These are phyloP conservation scores for Tamias sibiricus DNA, from an alignment of 2,113 vertebrate genomes.

Conservation along the genomic window DNA sequence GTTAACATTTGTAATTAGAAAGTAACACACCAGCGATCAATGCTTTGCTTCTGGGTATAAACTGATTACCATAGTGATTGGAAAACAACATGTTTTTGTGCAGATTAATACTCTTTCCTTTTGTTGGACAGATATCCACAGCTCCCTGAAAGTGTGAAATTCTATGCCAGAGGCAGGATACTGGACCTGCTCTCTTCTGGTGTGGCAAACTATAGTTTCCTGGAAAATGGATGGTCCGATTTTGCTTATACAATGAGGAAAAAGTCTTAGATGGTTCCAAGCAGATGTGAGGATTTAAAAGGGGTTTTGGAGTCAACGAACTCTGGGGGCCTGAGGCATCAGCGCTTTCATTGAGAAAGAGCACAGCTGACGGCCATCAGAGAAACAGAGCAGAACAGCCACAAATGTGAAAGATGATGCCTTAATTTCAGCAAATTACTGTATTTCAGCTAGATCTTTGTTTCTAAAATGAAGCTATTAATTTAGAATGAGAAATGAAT, in stretches of 20 bases:
- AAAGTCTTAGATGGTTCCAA: constrained; percentile 48
- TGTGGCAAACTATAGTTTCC: constrained; percentile 49
- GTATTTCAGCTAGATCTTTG: constrained; percentile 72
- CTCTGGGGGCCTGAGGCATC: constrained; percentile 28
- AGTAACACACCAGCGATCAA: background rate
- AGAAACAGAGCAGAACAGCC: constrained; percentile 54
- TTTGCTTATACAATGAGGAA: background rate
- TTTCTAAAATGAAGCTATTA: constrained; percentile 77
- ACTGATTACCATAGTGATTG: background rate
- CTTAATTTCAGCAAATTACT: constrained; percentile 79
- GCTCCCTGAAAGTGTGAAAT: background rate
- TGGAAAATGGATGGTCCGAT: background rate
- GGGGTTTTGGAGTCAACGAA: constrained; percentile 48
- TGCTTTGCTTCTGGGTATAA: background rate
- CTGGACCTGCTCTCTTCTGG: background rate
- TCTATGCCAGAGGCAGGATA: background rate
- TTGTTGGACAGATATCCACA: background rate
- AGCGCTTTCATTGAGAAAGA: background rate
- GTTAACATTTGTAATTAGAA: constrained; percentile 51
- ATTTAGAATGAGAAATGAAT: constrained; percentile 60
- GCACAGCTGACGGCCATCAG: constrained; percentile 57
- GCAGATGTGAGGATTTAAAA: constrained; percentile 59
- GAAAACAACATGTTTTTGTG: constrained; percentile 18
- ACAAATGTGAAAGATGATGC: constrained; percentile 70
- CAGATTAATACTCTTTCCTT: background rate